A percentile compares a stretch with the other conserved stretches of the same genome.
These are phyloP conservation scores for Cyanoramphus novaezelandiae DNA, from an alignment of 2,113 vertebrate genomes.

Conservation along the genomic window DNA sequence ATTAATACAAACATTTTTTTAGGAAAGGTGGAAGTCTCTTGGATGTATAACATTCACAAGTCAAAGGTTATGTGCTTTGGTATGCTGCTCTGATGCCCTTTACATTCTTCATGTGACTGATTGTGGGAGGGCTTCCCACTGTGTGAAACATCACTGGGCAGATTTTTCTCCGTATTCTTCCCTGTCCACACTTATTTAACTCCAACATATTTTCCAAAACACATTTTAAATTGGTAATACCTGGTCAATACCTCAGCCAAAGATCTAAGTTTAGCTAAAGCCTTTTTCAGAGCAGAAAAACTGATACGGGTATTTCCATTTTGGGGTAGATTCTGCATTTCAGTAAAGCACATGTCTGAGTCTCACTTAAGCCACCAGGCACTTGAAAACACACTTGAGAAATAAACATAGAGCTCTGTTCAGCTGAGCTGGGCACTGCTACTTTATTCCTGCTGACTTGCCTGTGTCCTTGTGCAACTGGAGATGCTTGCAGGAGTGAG, in stretches of 20 bases:
- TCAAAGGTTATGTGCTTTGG: neutral
- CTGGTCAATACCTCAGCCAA: neutral
- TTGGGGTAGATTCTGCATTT: neutral
- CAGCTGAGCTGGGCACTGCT: neutral
- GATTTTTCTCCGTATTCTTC: neutral
- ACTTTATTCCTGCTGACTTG: neutral
- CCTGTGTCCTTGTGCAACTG: neutral
- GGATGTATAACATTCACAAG: neutral
- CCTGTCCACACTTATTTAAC: neutral
- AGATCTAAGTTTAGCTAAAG: neutral
- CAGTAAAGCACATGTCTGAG: neutral
- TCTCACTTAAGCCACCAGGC: neutral
- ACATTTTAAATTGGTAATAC: neutral
- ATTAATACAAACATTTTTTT: neutral
- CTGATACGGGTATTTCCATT: neutral
- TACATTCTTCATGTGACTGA: neutral
- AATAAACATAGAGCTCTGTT: neutral
- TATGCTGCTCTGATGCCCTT: neutral
- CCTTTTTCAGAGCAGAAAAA: neutral
- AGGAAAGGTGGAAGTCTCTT: neutral
- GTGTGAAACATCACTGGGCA: neutral
- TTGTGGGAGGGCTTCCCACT: neutral
- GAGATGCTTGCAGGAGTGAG: neutral
- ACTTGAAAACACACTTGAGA: neutral
- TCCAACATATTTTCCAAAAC: neutral